Base-by-base conservation (phyloP, 2,797 vertebrate species). In the Enoplosus armatus region DNA sequence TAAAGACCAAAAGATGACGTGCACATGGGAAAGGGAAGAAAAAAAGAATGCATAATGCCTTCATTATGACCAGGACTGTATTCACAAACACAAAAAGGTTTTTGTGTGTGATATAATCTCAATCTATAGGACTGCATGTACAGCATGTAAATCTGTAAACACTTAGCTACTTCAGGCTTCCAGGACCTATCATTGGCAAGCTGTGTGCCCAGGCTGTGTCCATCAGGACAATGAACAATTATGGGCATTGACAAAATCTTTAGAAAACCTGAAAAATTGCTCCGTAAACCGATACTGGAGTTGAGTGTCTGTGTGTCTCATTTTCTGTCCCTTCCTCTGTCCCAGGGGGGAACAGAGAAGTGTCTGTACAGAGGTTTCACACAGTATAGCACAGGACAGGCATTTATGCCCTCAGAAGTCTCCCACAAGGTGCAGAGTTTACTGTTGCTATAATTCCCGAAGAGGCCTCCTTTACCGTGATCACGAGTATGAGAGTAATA, bases 211-310 rank as follows among this genome's bases (percentile, higher is more conserved):
- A 14, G 45, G 14, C 60, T 79, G 78, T 72, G 45, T 87, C 72
- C 69, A 77, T 75, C 51, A 5, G 75, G 71, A 93, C 91, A 93
- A 90, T 79, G 89, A 87, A 93, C 91, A 91, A 93, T 90, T 89
- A 88, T 68, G 48, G 72, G 61, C 89, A 86, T 93, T 93, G 89
- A 93, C 89, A 93, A 90, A 87, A 87, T 83, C 77, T 73, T 84
- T 80, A 84, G 73, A 80, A 85, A 84, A 82, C 64, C 77, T 69
- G 47, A 85, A 90, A 90, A 86, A 89, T 83, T 76, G 74, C 76
- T 65, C 26, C 8, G 93, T 88, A 94, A 95, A 86, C 71, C 41
- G 87, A 96, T 20, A 77, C 93, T 39, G 59, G 54, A 79, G 69
- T 80, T 82, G 72, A 83, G 35, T 73, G 78, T 90, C 82, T 37